Evolutionary conservation across 2,113 vertebrate genomes (phyloP), one percentile per base, ranked within the genome.

Genomic region (human): DNA sequence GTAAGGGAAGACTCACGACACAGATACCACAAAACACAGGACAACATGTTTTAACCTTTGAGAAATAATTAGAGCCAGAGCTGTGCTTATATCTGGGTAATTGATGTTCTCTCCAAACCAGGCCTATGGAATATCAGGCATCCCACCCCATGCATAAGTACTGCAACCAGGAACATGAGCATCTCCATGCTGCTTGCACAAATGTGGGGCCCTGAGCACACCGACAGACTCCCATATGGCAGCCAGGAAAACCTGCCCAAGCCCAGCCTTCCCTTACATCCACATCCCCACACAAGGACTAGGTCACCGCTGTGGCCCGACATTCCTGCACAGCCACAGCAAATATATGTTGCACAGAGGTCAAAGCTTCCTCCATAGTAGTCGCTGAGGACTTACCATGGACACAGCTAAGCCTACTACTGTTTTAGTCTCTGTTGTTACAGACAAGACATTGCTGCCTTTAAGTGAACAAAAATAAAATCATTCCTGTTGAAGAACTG

Each of bases 341-440:
- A 96, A 97, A 97, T 96, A 98, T 98, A 97, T 97, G 78, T 89
- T 90, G 76, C 90, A 81, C 98, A 90, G 93, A 97, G 96, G 97
- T 95, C 93, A 93, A 97, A 91, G 87, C 97, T 97, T 78, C 61
- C 12, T 5, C 25, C 40, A 14, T 9, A 22, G n/a, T 11, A 17
- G 72, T 70, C 35, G 27, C 40, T 0, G 3, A 64, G 61, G 22
- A n/a, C 30, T 30, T 25, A 12, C 1, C 0, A 61, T 45, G 95
- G 92, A 64, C 96, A 93, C 94, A 95, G 97, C 96, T 96, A 97
- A 97, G 43, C 73, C 93, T 59, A 52, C 43, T 9, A 22, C n/a
- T 17, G 1, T 23, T 10, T 52, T 22, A 5, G 1, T 14, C 40
- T 83, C 50, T 95, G 83, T 96, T 97, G 98, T 87, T 48, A 89